Conservation (phyloP, 2,113 vertebrate genomes). For the Heterotilapia buettikoferi region DNA sequence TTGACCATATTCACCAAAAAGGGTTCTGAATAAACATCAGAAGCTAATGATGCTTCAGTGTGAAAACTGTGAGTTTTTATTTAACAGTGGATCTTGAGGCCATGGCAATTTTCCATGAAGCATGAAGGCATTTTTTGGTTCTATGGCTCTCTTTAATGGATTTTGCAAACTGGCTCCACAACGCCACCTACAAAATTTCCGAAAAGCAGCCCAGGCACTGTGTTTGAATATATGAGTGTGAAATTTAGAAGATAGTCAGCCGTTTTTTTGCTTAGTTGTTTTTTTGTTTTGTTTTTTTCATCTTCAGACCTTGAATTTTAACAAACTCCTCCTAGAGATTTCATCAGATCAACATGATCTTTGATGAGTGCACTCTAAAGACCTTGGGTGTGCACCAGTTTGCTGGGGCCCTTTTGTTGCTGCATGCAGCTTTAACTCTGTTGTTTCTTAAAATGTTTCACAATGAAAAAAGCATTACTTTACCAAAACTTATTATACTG, state of each 20-base stretch:
- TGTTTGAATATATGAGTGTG: neutral
- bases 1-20: neutral
- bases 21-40: neutral
- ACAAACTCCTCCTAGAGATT: neutral
- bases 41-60: neutral
- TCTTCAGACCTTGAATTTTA: neutral
- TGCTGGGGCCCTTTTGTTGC: neutral
- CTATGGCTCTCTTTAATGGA: neutral
- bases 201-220: neutral
- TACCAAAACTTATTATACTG: neutral
- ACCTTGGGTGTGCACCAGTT: neutral
- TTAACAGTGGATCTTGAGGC: neutral
- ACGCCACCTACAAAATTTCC: neutral
- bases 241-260: neutral
- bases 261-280: neutral
- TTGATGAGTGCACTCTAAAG: neutral
- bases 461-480: neutral
- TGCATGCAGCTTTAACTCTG: neutral
- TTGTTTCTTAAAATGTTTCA: neutral
- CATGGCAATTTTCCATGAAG: neutral
- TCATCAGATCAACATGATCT: neutral
- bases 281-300: accelerated
- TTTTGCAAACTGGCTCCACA: neutral
- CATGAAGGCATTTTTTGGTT: neutral
- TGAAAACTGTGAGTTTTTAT: neutral